phyloP scores from a whole-genome alignment of 2,888 invertebrate genomes.

The Euclidia mi region DNA sequence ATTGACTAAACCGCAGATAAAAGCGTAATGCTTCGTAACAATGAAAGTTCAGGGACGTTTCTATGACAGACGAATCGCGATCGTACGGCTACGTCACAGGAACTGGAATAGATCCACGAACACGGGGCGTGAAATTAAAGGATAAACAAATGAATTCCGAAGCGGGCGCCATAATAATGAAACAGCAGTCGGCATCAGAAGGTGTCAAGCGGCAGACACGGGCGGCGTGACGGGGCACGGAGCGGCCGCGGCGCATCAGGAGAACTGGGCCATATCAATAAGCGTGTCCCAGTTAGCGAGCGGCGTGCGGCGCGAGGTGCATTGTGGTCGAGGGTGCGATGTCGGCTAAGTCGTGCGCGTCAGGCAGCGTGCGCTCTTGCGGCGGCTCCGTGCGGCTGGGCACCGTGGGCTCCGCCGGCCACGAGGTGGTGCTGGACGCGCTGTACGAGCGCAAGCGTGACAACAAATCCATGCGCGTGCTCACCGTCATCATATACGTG shows the following conservation, averaged over 20 bases:
- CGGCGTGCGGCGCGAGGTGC: conserved; percentile 69
- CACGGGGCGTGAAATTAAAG: conserved; percentile 86
- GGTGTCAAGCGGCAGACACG: conserved; percentile 87
- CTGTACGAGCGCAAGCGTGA: conserved; percentile 95
- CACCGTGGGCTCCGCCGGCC: conserved; percentile 74
- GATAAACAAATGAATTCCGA: conserved; percentile 88
- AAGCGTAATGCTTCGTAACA: conserved; percentile 70
- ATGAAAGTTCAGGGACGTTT: conserved; percentile 75
- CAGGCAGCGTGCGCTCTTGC: conserved; percentile 88
- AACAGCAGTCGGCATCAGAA: conserved; percentile 85
- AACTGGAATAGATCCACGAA: conserved; percentile 86
- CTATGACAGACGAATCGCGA: conserved; percentile 81
- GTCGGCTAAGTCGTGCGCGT: conserved; percentile 89
- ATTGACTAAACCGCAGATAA: conserved; percentile 50
- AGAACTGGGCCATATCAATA: conserved; percentile 88
- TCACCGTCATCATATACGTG: conserved; percentile 98
- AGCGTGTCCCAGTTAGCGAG: conserved; percentile 84
- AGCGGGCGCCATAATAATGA: conserved; percentile 84
- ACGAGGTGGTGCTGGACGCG: conserved; percentile 93
- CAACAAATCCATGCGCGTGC: conserved; percentile 96
- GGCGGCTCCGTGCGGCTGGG: conserved; percentile 83
- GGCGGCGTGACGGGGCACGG: conserved; percentile 83
- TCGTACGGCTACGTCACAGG: conserved; percentile 81
- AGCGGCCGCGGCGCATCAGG: conserved; percentile 78
- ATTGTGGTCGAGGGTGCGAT: conserved; percentile 70